Base-by-base conservation (phyloP, 2,888 invertebrate genomes). In the Apotomis capreana region DNA sequence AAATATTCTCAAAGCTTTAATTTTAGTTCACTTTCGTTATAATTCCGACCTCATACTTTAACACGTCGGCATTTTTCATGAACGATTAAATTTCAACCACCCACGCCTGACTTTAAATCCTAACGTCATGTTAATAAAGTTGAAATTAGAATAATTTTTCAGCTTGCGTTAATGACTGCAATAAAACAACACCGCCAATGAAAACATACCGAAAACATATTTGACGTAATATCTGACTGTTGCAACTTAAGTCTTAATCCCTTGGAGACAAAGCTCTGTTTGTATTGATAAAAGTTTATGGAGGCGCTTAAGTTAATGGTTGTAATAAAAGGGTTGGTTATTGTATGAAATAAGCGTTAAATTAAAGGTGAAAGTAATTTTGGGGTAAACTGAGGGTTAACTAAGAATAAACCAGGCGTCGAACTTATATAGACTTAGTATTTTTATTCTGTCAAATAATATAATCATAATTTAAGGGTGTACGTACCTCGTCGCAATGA, bases 121-220 rank as follows among this genome's bases (percentile, higher is more conserved):
- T 67, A 40, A 37, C 0, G 0, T 1, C 6, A 49, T 10, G 0
- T 3, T 0, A 54, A 69, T 55, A 69, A 26, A 15, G 60, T 52
- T n/a, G 44, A 55, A 36, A 36, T 37, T 0, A 10, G 26, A 3
- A 46, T 3, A 49, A 5, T 36, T 40, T 51, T 2, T 36, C 67
- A 62, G 57, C 61, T 40, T 13, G 12, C 57, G 57, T 71, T 71
- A 71, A 71, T 68, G 67, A 68, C 61, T n/a, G 67, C 71, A 71
- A 71, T 71, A 71, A 68, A 71, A 68, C 70, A 70, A 60, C 55
- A 13, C 37, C 65, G 65, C 15, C 65, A 65, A 36, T 57, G 55
- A 46, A 44, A 57, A 54, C 59, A 65, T 58, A 37, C 67, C 60
- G 55, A 65, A 55, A 57, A 57, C 55, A 65, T 57, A 65, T 71